A percentile compares a stretch with the other conserved stretches of the same genome.
phyloP scores from a whole-genome alignment of 2,888 invertebrate genomes.

The Tetragonisca angustula region DNA sequence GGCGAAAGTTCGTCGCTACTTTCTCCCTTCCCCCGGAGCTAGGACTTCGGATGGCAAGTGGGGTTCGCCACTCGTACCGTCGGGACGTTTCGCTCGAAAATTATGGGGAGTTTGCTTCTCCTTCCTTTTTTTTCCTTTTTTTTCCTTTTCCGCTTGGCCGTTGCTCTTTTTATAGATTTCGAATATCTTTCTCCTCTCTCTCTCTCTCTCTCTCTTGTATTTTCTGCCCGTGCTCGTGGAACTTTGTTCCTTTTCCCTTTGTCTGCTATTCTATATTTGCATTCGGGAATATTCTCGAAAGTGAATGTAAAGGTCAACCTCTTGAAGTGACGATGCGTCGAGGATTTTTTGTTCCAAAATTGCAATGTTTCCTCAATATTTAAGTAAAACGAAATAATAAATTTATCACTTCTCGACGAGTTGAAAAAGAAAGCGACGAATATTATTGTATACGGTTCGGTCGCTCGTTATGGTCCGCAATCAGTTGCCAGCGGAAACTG shows the following conservation, averaged over 20 bases:
- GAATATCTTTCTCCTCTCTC: constrained; percentile 4
- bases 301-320: too few relatives aligned
- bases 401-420: too few relatives aligned
- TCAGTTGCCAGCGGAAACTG: too few relatives aligned
- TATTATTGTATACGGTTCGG: too few relatives aligned
- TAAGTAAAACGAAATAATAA: too few relatives aligned
- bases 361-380: too few relatives aligned
- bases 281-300: too few relatives aligned
- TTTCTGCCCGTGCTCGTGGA: neutral
- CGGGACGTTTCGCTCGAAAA: constrained; percentile 41
- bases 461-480: too few relatives aligned
- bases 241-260: neutral
- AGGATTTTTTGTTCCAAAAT: too few relatives aligned
- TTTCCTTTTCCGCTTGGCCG: neutral
- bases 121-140: neutral
- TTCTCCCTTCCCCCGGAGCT: constrained; percentile 59
- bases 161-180: constrained; percentile 14
- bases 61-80: constrained; percentile 48
- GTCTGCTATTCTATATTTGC: too few relatives aligned
- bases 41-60: constrained; percentile 51
- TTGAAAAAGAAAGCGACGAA: too few relatives aligned
- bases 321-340: too few relatives aligned
- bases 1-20: constrained; percentile 78
- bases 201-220: neutral
- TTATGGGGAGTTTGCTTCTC: constrained; percentile 24